Evolutionary conservation across 2,113 vertebrate species (phyloP), one percentile per base, ranked within the genome.

Genomic region (Anseranas semipalmata): DNA sequence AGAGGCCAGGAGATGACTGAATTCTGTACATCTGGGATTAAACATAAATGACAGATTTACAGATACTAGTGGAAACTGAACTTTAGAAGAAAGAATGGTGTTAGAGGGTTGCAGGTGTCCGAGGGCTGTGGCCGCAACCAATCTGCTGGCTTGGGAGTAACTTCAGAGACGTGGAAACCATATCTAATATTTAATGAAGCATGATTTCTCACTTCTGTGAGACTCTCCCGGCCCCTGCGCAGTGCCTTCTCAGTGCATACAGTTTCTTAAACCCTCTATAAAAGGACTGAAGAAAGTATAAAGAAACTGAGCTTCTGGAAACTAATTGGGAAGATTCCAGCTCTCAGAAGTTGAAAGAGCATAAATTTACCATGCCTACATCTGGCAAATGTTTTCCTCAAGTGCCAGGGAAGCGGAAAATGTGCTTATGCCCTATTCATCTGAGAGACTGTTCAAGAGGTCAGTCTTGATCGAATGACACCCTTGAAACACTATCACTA

Each of bases 311-410:
- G 71, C 74, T 95, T 95, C 84, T 83, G 62, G 73, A 93, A 96
- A 87, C 74, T 91, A 91, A 83, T 2, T 87, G 92, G 66, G 92
- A 95, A 91, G 48, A 82, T 79, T 89, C 45, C 59, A 87, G 63
- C 65, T 83, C 81, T 79, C 71, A 93, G 71, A 93, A 93, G 66
- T 52, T 95, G 91, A 79, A 89, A 85, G 67, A 91, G 84, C 62
- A 80, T 68, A 86, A 90, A 93, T 91, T 92, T 70, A 82, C 86
- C 85, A 73, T 52, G 89, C 32, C 52, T 87, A 46, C 87, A 95
- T 87, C 88, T 89, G 89, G 87, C 84, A 95, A 93, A 89, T 28
- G 50, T 93, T 95, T 70, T 91, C 84, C 91, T 84, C 87, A 95
- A 95, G 92, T 95, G 86, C 66, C 81, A 96, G 81, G 84, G 71